These are phyloP conservation scores for Apomyelois bistriatella DNA, from an alignment of 2,888 invertebrate genomes.

Conservation along the genomic window DNA sequence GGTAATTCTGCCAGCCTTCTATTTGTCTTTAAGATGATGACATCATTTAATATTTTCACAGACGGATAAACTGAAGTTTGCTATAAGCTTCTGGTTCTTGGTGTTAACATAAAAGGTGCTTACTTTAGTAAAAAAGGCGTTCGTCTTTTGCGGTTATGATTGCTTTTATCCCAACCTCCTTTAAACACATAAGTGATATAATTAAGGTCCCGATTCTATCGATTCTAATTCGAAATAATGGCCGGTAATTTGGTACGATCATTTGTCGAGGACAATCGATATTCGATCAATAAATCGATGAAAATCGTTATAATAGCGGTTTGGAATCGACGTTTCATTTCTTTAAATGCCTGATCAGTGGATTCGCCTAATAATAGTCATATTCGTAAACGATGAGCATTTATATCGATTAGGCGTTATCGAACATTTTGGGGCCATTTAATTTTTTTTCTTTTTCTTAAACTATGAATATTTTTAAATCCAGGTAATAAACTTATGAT, in stretches of 20 bases:
- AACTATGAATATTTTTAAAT: background rate
- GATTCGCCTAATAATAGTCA: constrained; percentile 75
- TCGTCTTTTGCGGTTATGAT: constrained; percentile 63
- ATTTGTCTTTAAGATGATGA: too few relatives aligned
- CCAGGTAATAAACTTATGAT: too few relatives aligned
- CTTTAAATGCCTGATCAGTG: constrained; percentile 77
- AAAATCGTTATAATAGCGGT: constrained; percentile 74
- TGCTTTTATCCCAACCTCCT: constrained; percentile 68
- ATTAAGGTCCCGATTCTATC: constrained; percentile 77
- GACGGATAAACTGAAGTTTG: background rate
- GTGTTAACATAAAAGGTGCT: constrained; percentile 17
- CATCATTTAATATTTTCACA: too few relatives aligned
- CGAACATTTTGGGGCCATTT: constrained; percentile 34
- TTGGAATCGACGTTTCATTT: constrained; percentile 75
- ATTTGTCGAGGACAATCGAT: constrained; percentile 78
- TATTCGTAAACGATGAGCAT: constrained; percentile 68
- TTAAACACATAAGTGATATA: constrained; percentile 80
- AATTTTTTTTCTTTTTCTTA: constrained; percentile 23
- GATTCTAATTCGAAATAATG: constrained; percentile 78
- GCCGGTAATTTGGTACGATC: constrained; percentile 74
- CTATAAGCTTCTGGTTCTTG: constrained; percentile 26
- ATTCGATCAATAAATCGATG: constrained; percentile 79
- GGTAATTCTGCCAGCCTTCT: too few relatives aligned
- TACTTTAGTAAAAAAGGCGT: constrained; percentile 28
- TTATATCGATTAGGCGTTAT: constrained; percentile 42